Evolutionary conservation across 2,888 invertebrate genomes (phyloP), one percentile per base, ranked within the genome.

Genomic region (Zygaena filipendulae): DNA sequence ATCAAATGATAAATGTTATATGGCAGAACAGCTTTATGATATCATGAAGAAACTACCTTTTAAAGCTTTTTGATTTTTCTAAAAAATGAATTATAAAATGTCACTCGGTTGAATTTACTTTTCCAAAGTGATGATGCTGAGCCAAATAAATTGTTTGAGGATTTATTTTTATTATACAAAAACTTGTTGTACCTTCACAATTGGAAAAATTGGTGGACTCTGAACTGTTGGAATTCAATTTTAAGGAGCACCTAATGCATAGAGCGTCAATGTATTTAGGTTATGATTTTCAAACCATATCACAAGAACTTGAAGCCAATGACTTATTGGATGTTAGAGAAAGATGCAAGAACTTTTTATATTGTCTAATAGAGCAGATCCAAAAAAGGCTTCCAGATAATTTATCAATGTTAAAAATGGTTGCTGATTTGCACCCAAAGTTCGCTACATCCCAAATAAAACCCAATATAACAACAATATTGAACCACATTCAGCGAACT

Each of bases 41-140:
- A 42, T 39, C 12, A 41, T 46, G 40, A 13, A 19, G n/a, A 23
- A 36, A 25, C 9, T 32, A 11, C 36, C 32, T 8, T 36, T 20
- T 13, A 38, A 48, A 40, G 39, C 39, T 29, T 42, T 37, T 32
- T 44, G 21, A 32, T 42, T 37, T 48, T 48, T 43, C 12, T 42
- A 22, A 32, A 25, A 21, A 32, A 39, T 6, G 35, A 37, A 39
- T 34, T 47, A n/a, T 47, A 47, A 41, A 13, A 12, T 29, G 32
- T 43, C 11, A 42, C 28, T 5, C 35, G 36, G 28, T 11, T 43
- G 11, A 40, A 43, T 31, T 23, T 36, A 26, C 37, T 49, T 24
- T 47, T 47, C 33, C 47, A 49, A 38, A 43, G 41, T 33, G 34
- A 40, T 23, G 23, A 46, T 35, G 40, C 37, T 23, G 44, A 47